Percentiles rank a stretch among this genome's conserved stretches.
These are phyloP conservation scores for Dinocampus coccinellae DNA, from an alignment of 2,888 invertebrate genomes.

Conservation along the genomic window DNA sequence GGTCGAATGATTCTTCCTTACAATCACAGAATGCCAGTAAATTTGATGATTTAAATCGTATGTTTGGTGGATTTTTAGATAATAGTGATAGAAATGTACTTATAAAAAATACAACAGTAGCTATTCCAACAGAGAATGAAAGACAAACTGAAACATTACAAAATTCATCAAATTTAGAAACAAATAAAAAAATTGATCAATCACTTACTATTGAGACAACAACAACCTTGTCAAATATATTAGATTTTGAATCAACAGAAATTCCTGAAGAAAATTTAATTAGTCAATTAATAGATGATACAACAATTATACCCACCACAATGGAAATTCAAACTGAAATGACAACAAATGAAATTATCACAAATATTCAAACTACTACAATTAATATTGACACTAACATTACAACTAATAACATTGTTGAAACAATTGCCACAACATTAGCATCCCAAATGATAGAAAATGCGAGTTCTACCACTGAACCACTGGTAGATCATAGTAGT, in stretches of 20 bases:
- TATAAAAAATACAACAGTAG: conserved; percentile 10
- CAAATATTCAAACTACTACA: conserved; percentile 27
- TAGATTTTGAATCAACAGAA: conserved; percentile 18
- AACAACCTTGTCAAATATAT: neutral
- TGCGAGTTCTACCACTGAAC: neutral
- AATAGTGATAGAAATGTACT: conserved; percentile 44
- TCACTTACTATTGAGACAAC: neutral
- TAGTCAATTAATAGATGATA: conserved; percentile 29
- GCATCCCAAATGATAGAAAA: conserved; percentile 5
- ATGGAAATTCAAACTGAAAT: neutral
- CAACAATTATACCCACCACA: conserved; percentile 38
- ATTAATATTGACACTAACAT: conserved; percentile 40
- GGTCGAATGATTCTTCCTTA: conserved; percentile 23
- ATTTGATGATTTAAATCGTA: conserved; percentile 45
- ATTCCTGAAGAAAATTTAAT: conserved; percentile 11
- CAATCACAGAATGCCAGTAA: conserved; percentile 15
- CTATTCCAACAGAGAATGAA: neutral
- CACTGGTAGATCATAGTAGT: neutral
- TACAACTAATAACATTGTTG: conserved; percentile 48
- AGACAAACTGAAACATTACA: neutral
- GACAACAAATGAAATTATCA: conserved; percentile 11
- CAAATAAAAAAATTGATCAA: conserved; percentile 7
- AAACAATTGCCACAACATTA: conserved; percentile 40
- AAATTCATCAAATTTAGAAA: neutral
- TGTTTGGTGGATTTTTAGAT: conserved; percentile 53